Evolutionary conservation across 2,113 vertebrate species (phyloP).

Genomic region (Zosterops borbonicus): DNA sequence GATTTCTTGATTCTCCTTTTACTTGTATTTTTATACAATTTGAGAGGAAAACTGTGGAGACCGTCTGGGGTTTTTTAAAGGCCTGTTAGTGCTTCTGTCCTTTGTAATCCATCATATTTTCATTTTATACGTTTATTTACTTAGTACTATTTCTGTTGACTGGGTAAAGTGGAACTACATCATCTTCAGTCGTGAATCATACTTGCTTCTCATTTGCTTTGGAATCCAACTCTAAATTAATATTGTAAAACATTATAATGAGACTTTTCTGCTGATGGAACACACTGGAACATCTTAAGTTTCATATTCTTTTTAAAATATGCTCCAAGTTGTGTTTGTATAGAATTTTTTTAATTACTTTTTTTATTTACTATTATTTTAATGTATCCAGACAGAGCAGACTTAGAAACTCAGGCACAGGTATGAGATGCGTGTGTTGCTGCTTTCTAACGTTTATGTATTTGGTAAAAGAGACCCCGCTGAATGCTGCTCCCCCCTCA

Average conservation of each 20-base stretch:
- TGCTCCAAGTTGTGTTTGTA: background rate
- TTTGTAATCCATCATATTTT: background rate
- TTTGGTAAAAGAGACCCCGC: background rate
- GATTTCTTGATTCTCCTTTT: background rate
- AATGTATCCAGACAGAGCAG: background rate
- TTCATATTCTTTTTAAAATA: background rate
- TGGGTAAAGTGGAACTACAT: background rate
- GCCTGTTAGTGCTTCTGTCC: background rate
- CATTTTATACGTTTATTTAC: background rate
- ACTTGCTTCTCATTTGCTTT: background rate
- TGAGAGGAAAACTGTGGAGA: background rate
- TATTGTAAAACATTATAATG: background rate
- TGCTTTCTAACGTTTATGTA: background rate
- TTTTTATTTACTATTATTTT: background rate
- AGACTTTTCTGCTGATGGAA: background rate
- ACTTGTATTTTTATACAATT: background rate
- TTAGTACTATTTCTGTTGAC: background rate
- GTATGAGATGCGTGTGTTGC: accelerated
- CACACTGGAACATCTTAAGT: background rate
- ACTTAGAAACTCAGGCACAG: background rate
- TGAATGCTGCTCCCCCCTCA: background rate
- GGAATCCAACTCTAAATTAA: background rate
- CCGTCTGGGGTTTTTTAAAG: background rate
- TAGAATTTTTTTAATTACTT: background rate
- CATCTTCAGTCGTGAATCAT: background rate